A percentile compares a stretch with the other conserved stretches of the same genome.
These are phyloP conservation scores for Megaleporinus macrocephalus DNA, from an alignment of 2,113 vertebrate genomes.

Conservation along the genomic window DNA sequence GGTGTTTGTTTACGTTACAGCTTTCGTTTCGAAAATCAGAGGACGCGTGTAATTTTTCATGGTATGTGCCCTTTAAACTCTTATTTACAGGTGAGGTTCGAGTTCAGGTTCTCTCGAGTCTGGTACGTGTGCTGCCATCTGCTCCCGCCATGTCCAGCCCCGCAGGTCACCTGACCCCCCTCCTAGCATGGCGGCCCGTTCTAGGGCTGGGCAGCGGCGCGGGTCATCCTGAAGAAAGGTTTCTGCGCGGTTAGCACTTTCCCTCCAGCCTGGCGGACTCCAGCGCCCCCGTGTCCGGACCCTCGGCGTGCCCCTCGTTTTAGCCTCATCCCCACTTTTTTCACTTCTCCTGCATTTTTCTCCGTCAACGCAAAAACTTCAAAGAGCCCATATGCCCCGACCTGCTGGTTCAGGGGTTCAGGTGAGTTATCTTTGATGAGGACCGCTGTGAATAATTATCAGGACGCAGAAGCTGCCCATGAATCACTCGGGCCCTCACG, in stretches of 20 bases:
- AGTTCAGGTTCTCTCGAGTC: neutral
- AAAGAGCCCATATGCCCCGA: neutral
- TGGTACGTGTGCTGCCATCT: conserved; percentile 10
- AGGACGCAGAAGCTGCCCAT: neutral
- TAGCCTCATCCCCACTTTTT: conserved; percentile 1
- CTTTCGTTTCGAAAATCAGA: no score
- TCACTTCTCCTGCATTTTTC: neutral
- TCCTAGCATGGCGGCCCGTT: conserved; percentile 6
- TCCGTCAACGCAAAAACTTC: neutral
- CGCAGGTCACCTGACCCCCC: conserved; percentile 37
- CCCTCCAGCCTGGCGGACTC: neutral
- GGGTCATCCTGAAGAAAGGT: neutral
- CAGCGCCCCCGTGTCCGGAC: neutral
- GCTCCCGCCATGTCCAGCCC: conserved; percentile 24
- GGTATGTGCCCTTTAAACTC: neutral
- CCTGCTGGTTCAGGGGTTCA: conserved; percentile 6
- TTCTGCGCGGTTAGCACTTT: neutral
- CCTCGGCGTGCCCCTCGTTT: neutral
- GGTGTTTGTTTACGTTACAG: no score
- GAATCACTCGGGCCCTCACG: neutral
- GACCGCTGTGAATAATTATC: conserved; percentile 33
- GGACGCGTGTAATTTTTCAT: no score
- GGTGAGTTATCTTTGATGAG: neutral
- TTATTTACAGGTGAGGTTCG: neutral
- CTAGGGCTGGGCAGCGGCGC: neutral